Evolutionary conservation across 2,888 invertebrate species (phyloP).

Genomic region (Philereme transversata): DNA sequence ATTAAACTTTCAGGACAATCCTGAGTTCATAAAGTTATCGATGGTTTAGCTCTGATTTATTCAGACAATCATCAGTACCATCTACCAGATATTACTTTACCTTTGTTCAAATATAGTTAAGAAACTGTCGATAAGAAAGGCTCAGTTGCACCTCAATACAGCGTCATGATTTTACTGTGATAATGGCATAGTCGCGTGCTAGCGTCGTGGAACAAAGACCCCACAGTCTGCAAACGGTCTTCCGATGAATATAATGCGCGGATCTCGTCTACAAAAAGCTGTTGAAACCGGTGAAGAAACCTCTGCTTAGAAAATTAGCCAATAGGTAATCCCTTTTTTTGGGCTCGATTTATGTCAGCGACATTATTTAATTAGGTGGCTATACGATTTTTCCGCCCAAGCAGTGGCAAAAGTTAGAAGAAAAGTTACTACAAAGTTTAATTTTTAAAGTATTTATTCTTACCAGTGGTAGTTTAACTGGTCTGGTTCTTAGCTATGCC

Average conservation of each 20-base stretch:
- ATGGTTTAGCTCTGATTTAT: no score
- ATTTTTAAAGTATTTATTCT: no score
- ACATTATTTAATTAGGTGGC: not conserved
- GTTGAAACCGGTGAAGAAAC: conserved; percentile 22
- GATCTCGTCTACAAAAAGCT: conserved; percentile 20
- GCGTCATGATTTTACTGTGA: conserved; percentile 34
- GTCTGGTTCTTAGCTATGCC: no score
- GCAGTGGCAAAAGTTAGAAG: not conserved
- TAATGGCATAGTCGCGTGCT: conserved; percentile 37
- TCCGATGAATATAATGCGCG: conserved; percentile 20
- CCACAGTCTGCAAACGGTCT: conserved; percentile 32
- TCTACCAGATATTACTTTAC: no score
- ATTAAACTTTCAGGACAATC: no score
- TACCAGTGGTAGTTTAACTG: no score
- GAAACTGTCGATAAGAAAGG: not conserved
- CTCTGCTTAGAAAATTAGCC: conserved; percentile 11
- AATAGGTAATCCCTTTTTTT: conserved; percentile 6
- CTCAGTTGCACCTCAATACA: conserved; percentile 11
- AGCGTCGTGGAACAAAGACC: conserved; percentile 35
- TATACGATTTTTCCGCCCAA: not conserved
- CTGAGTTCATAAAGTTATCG: no score
- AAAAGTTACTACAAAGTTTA: no score
- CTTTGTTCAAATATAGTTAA: not conserved
- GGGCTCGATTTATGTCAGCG: not conserved
- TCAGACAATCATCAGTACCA: no score